phyloP scores from a whole-genome alignment of 2,113 vertebrate species.

The Phyllopteryx taeniolatus region DNA sequence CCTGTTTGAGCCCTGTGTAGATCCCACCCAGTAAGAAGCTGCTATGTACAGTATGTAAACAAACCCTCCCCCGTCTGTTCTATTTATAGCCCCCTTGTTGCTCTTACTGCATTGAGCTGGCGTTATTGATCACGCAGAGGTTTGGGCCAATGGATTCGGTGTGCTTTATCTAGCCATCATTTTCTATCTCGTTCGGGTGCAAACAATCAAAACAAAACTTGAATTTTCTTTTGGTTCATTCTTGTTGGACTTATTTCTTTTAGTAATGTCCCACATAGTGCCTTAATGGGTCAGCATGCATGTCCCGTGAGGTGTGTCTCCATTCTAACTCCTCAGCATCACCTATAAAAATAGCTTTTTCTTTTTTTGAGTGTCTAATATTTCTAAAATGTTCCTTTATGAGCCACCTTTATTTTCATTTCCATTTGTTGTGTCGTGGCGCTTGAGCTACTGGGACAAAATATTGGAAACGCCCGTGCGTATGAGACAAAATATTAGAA shows the following conservation, averaged over 20 bases:
- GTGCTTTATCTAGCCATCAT: background rate
- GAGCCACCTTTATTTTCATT: background rate
- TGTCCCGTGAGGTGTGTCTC: constrained; percentile 32
- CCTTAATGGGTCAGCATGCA: constrained; percentile 41
- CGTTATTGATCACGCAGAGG: background rate
- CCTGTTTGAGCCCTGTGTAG: constrained; percentile 9
- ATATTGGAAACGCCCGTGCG: too few relatives aligned
- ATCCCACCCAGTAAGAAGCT: constrained; percentile 22
- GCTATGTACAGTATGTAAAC: constrained; percentile 8
- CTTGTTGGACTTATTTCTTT: constrained; percentile 22
- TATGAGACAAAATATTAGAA: too few relatives aligned
- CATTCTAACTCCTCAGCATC: constrained; percentile 2
- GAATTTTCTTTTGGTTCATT: background rate
- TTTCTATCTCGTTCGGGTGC: background rate
- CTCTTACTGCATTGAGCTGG: background rate
- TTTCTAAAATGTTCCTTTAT: background rate
- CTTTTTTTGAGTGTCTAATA: background rate
- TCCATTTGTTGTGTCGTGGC: too few relatives aligned
- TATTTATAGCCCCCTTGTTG: constrained; percentile 24
- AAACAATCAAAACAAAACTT: background rate
- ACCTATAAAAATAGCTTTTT: constrained; percentile 37
- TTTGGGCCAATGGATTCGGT: background rate
- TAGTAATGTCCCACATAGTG: background rate
- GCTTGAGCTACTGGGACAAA: too few relatives aligned
- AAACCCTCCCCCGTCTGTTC: constrained; percentile 14